phyloP scores from a whole-genome alignment of 2,797 vertebrate genomes.

The Gouania willdenowi region DNA sequence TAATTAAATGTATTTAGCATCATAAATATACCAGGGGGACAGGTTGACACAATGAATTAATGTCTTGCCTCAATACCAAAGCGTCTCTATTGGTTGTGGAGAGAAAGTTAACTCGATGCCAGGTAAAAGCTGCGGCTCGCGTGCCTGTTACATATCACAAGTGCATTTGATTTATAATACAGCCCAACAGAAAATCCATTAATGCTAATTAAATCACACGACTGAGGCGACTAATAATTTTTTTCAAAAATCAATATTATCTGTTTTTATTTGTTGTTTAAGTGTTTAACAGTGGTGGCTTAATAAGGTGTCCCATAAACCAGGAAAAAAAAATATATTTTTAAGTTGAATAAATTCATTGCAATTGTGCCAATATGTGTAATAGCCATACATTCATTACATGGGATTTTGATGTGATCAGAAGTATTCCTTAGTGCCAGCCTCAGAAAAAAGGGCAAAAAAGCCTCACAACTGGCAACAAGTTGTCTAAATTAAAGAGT shows the following conservation, averaged over 20 bases:
- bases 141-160: slow-evolving; percentile 64
- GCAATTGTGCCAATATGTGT: no score
- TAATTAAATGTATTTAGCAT: slow-evolving; percentile 85
- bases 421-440: no score
- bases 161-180: slow-evolving; percentile 57
- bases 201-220: slow-evolving; percentile 21
- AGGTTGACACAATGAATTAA: slow-evolving; percentile 81
- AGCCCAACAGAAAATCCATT: slow-evolving; percentile 19
- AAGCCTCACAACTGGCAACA: no score
- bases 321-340: no score
- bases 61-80: slow-evolving; percentile 75
- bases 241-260: neutral
- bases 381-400: no score
- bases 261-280: no score
- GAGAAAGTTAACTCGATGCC: slow-evolving; percentile 61
- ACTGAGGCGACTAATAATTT: neutral
- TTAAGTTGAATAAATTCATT: no score
- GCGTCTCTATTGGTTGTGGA: slow-evolving; percentile 67
- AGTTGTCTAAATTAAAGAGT: no score
- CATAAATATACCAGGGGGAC: slow-evolving; percentile 82
- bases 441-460: no score
- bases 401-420: no score
- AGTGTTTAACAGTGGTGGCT: no score
- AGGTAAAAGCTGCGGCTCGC: slow-evolving; percentile 64
- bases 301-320: no score